phyloP scores from a whole-genome alignment of 2,113 vertebrate genomes.

The Cepphus grylle region DNA sequence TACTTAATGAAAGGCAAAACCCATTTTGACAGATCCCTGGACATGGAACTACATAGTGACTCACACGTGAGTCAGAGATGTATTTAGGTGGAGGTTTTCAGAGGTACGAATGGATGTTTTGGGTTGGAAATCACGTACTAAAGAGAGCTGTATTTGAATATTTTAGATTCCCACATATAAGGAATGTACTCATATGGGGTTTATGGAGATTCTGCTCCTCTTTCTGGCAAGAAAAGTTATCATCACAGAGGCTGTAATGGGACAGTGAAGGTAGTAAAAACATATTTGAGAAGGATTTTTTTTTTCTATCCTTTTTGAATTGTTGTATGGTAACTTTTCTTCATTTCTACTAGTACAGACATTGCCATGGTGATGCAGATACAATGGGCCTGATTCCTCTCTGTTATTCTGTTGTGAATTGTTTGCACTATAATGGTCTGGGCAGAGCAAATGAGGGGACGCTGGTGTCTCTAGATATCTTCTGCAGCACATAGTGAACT shows the following conservation, averaged over 20 bases:
- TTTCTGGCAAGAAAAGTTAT: background rate
- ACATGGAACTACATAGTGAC: background rate
- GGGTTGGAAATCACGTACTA: background rate
- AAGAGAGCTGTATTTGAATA: background rate
- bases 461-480: background rate
- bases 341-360: background rate
- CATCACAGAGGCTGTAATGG: background rate
- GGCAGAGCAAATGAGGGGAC: background rate
- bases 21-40: background rate
- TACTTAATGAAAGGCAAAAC: background rate
- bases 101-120: background rate
- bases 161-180: background rate
- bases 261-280: background rate
- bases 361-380: background rate
- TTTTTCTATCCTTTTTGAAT: background rate
- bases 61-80: background rate
- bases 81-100: background rate
- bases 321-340: background rate
- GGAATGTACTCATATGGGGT: background rate
- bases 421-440: background rate
- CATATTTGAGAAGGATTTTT: background rate
- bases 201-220: background rate
- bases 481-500: background rate
- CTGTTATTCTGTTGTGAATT: background rate
- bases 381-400: background rate